Conservation (phyloP, 2,888 invertebrate genomes). For the Ophion ellenae region DNA sequence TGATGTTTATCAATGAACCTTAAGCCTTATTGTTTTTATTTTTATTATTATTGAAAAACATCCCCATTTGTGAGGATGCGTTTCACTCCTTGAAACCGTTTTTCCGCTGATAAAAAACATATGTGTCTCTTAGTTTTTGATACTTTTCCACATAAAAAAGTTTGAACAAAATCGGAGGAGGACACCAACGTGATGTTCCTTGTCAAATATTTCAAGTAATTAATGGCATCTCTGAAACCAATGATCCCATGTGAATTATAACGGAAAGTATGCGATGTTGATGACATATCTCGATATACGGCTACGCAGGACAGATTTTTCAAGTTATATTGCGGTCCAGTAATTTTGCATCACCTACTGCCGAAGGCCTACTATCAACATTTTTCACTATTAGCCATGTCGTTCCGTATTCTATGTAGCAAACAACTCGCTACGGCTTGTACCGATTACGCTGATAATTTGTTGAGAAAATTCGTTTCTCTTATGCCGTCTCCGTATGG, state of each 20-base stretch:
- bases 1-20: no score
- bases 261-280: conserved; percentile 64
- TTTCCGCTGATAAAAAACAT: no score
- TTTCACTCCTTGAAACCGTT: no score
- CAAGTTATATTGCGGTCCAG: conserved; percentile 9
- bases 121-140: no score
- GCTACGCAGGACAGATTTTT: conserved; percentile 70
- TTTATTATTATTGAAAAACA: no score
- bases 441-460: conserved; percentile 15
- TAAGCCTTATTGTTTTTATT: no score
- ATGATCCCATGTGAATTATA: conserved; percentile 69
- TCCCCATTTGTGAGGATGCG: no score
- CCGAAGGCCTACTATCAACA: conserved; percentile 14
- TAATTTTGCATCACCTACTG: conserved; percentile 22
- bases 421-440: neutral
- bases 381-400: conserved; percentile 9
- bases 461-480: conserved; percentile 17
- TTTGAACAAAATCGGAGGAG: no score
- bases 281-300: conserved; percentile 66
- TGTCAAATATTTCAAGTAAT: neutral
- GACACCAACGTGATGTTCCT: no score
- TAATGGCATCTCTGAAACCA: neutral
- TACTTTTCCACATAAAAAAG: no score
- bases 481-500: conserved; percentile 26
- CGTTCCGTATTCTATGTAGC: conserved; percentile 12